Evolutionary conservation across 2,888 invertebrate genomes (phyloP).

Genomic region (Eupithecia tripunctaria): DNA sequence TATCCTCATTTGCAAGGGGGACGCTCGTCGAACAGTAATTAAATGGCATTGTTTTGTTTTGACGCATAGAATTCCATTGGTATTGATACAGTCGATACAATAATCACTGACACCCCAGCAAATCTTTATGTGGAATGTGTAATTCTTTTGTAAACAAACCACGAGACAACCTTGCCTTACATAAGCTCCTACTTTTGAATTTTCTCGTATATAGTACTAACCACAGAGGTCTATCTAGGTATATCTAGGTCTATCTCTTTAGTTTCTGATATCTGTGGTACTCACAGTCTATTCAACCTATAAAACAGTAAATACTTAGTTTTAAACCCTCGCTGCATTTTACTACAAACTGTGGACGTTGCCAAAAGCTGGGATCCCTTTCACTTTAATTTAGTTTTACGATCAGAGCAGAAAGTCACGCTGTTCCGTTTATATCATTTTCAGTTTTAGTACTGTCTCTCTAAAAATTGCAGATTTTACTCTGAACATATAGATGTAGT

Average conservation of each 20-base stretch:
- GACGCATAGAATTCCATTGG: not conserved
- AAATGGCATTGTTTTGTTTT: constrained; percentile 6
- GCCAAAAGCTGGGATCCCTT: constrained; percentile 18
- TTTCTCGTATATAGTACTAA: too few species aligned
- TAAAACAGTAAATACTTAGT: not conserved
- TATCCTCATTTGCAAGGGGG: constrained; percentile 7
- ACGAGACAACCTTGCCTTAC: too few species aligned
- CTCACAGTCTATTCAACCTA: not conserved
- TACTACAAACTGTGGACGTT: constrained; percentile 9
- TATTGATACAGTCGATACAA: not conserved
- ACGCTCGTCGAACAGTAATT: constrained; percentile 10
- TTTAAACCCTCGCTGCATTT: constrained; percentile 13
- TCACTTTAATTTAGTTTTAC: constrained; percentile 31
- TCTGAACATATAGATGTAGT: not conserved
- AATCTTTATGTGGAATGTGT: too few species aligned
- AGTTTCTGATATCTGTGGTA: too few species aligned
- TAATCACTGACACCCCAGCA: not conserved
- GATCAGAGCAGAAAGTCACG: constrained; percentile 16
- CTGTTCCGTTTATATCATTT: constrained; percentile 10
- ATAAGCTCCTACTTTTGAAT: too few species aligned
- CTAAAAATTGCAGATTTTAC: not conserved
- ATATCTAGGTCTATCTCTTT: too few species aligned
- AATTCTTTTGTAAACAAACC: too few species aligned
- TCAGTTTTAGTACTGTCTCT: not conserved
- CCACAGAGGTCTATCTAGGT: too few species aligned